These are phyloP conservation scores for Seira sanloemensis DNA, from an alignment of 2,888 invertebrate genomes.

Conservation along the genomic window DNA sequence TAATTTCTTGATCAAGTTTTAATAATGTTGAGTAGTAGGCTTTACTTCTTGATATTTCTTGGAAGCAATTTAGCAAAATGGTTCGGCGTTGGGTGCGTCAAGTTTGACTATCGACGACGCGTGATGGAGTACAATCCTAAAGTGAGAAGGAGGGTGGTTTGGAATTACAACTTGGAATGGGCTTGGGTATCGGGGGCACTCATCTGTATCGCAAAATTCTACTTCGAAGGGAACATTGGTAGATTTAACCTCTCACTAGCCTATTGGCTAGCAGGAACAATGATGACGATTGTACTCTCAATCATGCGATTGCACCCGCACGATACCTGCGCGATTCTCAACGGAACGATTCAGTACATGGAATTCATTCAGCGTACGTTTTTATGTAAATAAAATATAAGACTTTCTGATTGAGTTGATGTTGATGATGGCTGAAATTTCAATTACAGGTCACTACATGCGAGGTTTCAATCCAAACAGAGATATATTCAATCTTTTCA, in stretches of 20 bases:
- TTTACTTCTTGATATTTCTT: neutral
- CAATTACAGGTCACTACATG: neutral
- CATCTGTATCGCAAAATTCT: neutral
- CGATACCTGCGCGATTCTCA: neutral
- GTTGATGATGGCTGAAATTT: no score
- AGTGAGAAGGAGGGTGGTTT: neutral
- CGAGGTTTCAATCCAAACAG: neutral
- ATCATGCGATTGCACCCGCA: neutral
- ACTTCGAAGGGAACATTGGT: neutral
- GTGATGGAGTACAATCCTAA: neutral
- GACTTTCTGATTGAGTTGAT: neutral
- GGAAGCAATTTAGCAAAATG: neutral
- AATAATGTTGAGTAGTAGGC: conserved; percentile 9
- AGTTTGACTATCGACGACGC: neutral
- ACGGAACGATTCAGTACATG: neutral
- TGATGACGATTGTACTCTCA: neutral
- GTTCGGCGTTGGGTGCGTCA: neutral
- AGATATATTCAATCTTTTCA: neutral
- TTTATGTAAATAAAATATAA: neutral
- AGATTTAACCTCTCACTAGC: conserved; percentile 16
- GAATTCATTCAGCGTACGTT: neutral
- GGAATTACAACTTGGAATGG: neutral
- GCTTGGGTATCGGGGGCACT: neutral
- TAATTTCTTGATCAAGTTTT: neutral
- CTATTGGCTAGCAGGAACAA: conserved; percentile 9